Evolutionary conservation across 37 sponge, comb jelly and placozoan genomes (phyloP), one percentile per base, ranked within the genome.

Genomic region (Bolinopsis microptera): DNA sequence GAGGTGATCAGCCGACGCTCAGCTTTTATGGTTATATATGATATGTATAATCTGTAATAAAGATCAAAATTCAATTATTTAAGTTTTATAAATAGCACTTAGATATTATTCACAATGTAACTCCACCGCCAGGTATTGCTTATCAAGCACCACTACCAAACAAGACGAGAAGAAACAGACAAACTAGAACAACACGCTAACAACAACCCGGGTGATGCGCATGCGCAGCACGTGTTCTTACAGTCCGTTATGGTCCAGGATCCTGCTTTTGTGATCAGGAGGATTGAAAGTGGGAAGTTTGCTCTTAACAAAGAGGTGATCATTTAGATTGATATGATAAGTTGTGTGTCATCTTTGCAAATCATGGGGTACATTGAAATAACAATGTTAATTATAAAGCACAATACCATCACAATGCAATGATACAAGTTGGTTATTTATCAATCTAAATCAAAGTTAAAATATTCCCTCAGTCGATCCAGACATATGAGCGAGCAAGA

Each of bases 251-350:
- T 80, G 3, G 35, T 0, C 5, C 8, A 34, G 21, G 82, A 80
- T 30, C 82, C 82, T 33, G 30, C 3, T 1, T 80, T 80, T 35
- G 82, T 80, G 8, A 33, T 36, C 16, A 80, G 82, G 22, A 31
- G 82, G 22, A 37, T 80, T 2, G 82, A 80, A 21, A 35, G 82
- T 80, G 82, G 82, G 9, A 33, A 35, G 23, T 80, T 36, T 35
- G 82, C 82, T 30, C 35, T 80, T 24, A 80, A 34, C 23, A 80
- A 80, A 35, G 82, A 80, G 24, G 82, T 80, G n/a, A n/a, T n/a
- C n/a, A n/a, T n/a, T n/a, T n/a, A n/a, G n/a, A n/a, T n/a, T n/a
- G n/a, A n/a, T n/a, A n/a, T n/a, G n/a, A n/a, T n/a, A 48, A 35
- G 75, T 72, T 5, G 13, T 30, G 13, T 48, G 13, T 18, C 5